Conservation (phyloP, 2,888 invertebrate species). For the Idaea dimidiata region DNA sequence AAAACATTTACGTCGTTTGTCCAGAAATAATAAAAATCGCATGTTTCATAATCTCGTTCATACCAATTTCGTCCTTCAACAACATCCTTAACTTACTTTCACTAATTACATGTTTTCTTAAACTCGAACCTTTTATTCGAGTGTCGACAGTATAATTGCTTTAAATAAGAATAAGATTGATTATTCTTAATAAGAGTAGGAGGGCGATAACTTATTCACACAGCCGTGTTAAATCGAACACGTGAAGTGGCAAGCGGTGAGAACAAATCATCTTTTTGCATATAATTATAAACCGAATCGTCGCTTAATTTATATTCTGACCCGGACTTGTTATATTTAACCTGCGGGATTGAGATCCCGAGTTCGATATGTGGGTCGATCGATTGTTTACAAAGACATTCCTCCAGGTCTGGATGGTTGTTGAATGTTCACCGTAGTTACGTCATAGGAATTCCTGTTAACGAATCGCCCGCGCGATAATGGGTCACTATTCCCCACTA, state of each 20-base stretch:
- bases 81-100: background rate
- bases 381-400: conserved; percentile 34
- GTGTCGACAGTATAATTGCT: background rate
- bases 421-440: conserved; percentile 20
- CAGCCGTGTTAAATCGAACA: conserved; percentile 11
- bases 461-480: conserved; percentile 13
- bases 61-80: background rate
- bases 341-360: conserved; percentile 19
- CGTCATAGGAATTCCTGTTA: conserved; percentile 27
- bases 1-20: too few relatives aligned
- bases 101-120: background rate
- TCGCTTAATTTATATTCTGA: conserved; percentile 22
- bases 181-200: background rate
- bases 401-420: conserved; percentile 24
- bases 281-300: conserved; percentile 20
- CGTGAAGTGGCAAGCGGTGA: conserved; percentile 13
- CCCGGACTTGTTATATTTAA: conserved; percentile 26
- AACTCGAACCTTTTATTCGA: background rate
- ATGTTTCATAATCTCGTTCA: background rate
- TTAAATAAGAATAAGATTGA: background rate
- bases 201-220: background rate
- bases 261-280: conserved; percentile 16
- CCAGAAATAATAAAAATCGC: too few relatives aligned
- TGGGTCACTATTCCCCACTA: conserved; percentile 19
- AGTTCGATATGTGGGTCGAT: conserved; percentile 30